Conservation (phyloP, 2,888 invertebrate genomes). For the Timema cristinae region DNA sequence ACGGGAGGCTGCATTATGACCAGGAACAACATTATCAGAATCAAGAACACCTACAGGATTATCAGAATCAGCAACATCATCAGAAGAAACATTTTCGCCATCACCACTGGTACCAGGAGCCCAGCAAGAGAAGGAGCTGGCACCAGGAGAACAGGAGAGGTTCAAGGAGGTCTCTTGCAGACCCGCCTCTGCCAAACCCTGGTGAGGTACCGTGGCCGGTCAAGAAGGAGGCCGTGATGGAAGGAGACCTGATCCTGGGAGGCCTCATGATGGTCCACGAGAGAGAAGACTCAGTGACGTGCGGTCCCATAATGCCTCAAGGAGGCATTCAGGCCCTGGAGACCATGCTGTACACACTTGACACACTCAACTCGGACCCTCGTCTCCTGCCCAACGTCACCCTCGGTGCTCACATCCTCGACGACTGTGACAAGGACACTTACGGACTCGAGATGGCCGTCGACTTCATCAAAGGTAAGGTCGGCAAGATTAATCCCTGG, state of each 20-base stretch:
- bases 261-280: slow-evolving; percentile 96
- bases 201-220: slow-evolving; percentile 61
- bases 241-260: slow-evolving; percentile 83
- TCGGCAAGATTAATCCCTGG: too few species aligned
- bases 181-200: neutral
- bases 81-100: neutral
- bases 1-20: too few species aligned
- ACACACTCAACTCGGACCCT: slow-evolving; percentile 65
- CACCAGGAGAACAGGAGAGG: neutral
- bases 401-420: slow-evolving; percentile 83
- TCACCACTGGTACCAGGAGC: neutral
- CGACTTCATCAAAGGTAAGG: slow-evolving; percentile 91
- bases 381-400: slow-evolving; percentile 70
- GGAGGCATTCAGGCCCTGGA: slow-evolving; percentile 86
- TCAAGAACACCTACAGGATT: neutral
- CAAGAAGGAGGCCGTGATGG: slow-evolving; percentile 79
- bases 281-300: slow-evolving; percentile 78
- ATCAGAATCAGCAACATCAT: neutral
- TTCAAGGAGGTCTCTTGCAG: neutral
- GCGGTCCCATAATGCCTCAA: slow-evolving; percentile 93
- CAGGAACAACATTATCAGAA: too few species aligned
- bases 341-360: slow-evolving; percentile 87
- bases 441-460: slow-evolving; percentile 94
- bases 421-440: slow-evolving; percentile 94
- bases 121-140: neutral